These are phyloP conservation scores for Tetraodon nigroviridis DNA, from an alignment of 2,113 vertebrate species.

Conservation along the genomic window DNA sequence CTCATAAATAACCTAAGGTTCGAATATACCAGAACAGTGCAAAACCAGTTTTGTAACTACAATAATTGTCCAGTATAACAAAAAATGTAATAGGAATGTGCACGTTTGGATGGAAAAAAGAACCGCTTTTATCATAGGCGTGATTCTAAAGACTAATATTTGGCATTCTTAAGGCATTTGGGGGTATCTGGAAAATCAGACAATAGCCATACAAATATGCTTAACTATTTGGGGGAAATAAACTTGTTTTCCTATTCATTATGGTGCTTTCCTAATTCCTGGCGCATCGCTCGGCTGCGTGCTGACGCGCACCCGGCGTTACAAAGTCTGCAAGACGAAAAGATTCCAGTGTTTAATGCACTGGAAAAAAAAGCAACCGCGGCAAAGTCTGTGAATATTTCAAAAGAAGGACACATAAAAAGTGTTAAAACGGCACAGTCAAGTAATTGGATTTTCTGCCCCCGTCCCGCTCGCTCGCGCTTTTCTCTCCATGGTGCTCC, in stretches of 20 bases:
- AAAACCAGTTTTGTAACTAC: no score
- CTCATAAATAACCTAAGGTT: no score
- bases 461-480: constrained; percentile 65
- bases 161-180: no score
- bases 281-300: constrained; percentile 25
- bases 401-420: constrained; percentile 65
- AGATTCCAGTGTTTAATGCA: constrained; percentile 42
- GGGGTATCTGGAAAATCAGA: not conserved
- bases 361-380: constrained; percentile 31
- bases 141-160: no score
- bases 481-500: constrained; percentile 70
- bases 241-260: no score
- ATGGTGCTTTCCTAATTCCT: not conserved
- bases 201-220: not conserved
- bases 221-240: no score
- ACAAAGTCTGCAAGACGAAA: constrained; percentile 24
- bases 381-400: constrained; percentile 44
- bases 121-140: no score
- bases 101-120: no score
- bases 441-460: constrained; percentile 79
- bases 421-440: constrained; percentile 68
- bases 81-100: no score
- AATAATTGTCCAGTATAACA: no score
- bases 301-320: constrained; percentile 29
- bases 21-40: no score